Conservation (phyloP, 2,888 invertebrate species). For the Eristalis arbustorum region DNA sequence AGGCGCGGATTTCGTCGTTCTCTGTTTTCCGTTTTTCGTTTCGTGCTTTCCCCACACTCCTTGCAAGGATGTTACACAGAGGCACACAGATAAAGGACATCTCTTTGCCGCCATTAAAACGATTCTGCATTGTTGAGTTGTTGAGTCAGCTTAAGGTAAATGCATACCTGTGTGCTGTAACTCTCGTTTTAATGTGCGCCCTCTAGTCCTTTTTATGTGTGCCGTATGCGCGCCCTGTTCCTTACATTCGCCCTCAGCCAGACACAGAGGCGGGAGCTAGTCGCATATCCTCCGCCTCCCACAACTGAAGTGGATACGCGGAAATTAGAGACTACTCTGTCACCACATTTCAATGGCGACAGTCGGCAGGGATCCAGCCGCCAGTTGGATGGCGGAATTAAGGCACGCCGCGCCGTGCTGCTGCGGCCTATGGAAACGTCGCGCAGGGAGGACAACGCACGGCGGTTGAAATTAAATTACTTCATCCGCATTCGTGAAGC, state of each 20-base stretch:
- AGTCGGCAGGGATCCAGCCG: neutral
- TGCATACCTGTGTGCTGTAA: conserved; percentile 60
- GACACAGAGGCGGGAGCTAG: neutral
- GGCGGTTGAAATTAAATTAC: conserved; percentile 66
- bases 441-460: too few relatives aligned
- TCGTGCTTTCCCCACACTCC: conserved; percentile 25
- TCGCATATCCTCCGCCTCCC: neutral
- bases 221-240: neutral
- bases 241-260: neutral
- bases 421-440: conserved; percentile 20
- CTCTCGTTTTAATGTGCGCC: conserved; percentile 46
- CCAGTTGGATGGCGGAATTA: conserved; percentile 19
- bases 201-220: conserved; percentile 30
- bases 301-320: conserved; percentile 30
- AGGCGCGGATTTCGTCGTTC: conserved; percentile 30
- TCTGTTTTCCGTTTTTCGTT: neutral
- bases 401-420: conserved; percentile 6
- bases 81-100: conserved; percentile 60
- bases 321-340: conserved; percentile 65
- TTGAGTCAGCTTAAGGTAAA: conserved; percentile 62
- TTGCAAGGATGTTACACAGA: conserved; percentile 19
- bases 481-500: conserved; percentile 47
- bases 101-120: conserved; percentile 62
- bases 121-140: conserved; percentile 64
- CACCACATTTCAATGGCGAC: conserved; percentile 55